phyloP scores from a whole-genome alignment of 2,888 invertebrate species.

The Amphipoea oculea region DNA sequence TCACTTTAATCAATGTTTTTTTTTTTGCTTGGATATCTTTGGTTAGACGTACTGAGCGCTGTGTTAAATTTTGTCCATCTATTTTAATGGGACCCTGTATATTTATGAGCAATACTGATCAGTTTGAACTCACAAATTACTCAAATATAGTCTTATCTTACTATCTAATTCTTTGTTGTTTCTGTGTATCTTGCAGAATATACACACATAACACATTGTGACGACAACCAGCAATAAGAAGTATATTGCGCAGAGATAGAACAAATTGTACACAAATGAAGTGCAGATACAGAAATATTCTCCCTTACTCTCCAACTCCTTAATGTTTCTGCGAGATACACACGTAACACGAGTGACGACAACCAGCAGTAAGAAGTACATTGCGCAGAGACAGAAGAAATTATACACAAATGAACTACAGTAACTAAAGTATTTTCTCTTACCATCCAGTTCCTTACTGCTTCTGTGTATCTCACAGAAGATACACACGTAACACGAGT shows the following conservation, averaged over 20 bases:
- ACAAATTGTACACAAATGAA: conserved; percentile 87
- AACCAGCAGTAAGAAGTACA: no score
- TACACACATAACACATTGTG: conserved; percentile 94
- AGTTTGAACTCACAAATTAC: not conserved
- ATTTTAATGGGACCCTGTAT: not conserved
- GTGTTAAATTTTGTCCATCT: no score
- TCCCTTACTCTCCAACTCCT: conserved; percentile 89
- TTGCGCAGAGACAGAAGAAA: no score
- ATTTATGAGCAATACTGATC: no score
- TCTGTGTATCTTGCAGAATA: conserved; percentile 93
- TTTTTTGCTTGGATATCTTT: no score
- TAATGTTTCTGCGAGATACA: no score
- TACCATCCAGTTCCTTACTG: conserved; percentile 91
- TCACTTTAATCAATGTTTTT: no score
- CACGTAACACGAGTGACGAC: no score
- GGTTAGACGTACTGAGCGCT: no score
- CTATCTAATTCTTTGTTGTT: conserved; percentile 91
- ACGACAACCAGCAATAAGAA: conserved; percentile 87
- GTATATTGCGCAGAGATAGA: conserved; percentile 92
- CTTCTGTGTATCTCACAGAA: conserved; percentile 93
- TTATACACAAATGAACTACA: no score
- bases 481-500: conserved; percentile 93
- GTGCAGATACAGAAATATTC: not conserved
- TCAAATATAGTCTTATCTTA: conserved; percentile 66
- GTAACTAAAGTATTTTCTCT: conserved; percentile 36